These are phyloP conservation scores for Tursiops truncatus DNA, from an alignment of 2,113 vertebrate genomes.

Conservation along the genomic window DNA sequence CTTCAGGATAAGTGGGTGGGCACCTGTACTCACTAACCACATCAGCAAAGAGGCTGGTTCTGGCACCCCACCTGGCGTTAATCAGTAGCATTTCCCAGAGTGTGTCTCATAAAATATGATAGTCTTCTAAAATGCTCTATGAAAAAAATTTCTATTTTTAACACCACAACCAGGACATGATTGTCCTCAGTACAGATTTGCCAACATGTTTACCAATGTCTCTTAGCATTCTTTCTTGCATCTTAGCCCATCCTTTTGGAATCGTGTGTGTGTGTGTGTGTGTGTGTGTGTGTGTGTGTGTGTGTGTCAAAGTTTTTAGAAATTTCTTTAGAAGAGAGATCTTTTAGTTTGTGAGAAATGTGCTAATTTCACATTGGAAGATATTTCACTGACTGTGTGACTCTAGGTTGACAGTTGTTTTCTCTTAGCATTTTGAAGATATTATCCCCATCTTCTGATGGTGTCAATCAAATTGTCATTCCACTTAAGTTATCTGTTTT, in stretches of 20 bases:
- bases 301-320: neutral
- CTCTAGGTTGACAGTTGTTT: neutral
- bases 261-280: neutral
- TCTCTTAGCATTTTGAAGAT: conserved; percentile 18
- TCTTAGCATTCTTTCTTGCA: neutral
- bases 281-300: neutral
- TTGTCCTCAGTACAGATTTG: neutral
- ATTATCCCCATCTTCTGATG: neutral
- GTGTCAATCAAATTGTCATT: conserved; percentile 17
- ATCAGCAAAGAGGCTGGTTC: neutral
- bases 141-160: neutral
- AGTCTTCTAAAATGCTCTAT: neutral
- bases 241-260: neutral
- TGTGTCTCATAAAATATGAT: neutral
- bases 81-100: neutral
- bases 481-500: neutral
- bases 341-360: neutral
- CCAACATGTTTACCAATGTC: neutral
- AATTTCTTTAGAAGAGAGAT: neutral
- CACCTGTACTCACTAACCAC: neutral
- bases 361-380: neutral
- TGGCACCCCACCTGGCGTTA: neutral
- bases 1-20: neutral
- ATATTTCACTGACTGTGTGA: neutral
- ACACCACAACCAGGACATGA: neutral